These are phyloP conservation scores for Ligdia adustata DNA, from an alignment of 2,888 invertebrate genomes.

Conservation along the genomic window DNA sequence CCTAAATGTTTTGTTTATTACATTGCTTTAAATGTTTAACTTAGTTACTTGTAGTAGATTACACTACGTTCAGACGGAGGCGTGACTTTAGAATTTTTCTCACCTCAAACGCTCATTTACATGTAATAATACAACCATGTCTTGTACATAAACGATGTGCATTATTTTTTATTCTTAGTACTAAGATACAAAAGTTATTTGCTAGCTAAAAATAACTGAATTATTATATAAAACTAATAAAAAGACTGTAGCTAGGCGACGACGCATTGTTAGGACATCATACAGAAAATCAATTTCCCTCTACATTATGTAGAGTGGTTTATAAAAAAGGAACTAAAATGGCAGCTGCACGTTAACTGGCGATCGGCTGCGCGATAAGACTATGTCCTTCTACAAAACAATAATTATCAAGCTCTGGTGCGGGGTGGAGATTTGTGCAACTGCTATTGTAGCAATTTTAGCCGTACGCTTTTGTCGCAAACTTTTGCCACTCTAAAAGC, in stretches of 20 bases:
- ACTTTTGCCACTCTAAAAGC: conserved; percentile 13
- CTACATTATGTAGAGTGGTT: conserved; percentile 47
- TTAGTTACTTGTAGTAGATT: conserved; percentile 22
- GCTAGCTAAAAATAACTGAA: too few species aligned
- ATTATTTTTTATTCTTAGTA: too few species aligned
- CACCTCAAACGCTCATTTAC: conserved; percentile 5
- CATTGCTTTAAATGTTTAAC: conserved; percentile 32
- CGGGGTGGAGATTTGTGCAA: conserved; percentile 66
- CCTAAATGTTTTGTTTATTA: conserved; percentile 42
- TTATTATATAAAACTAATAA: too few species aligned
- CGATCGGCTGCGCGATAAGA: conserved; percentile 69
- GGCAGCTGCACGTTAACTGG: conserved; percentile 69
- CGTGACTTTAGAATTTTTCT: neutral
- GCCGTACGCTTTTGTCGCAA: conserved; percentile 48
- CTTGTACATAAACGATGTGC: too few species aligned
- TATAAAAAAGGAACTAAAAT: conserved; percentile 61
- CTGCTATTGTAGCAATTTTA: conserved; percentile 59
- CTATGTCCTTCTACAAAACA: conserved; percentile 77
- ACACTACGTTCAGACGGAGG: conserved; percentile 1
- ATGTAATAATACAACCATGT: too few species aligned
- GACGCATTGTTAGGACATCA: neutral
- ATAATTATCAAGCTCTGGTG: conserved; percentile 73
- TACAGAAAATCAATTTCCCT: conserved; percentile 44
- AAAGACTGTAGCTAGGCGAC: too few species aligned
- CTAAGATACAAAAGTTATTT: too few species aligned